Conservation (phyloP, 2,888 invertebrate species). For the Melanotus villosus region DNA sequence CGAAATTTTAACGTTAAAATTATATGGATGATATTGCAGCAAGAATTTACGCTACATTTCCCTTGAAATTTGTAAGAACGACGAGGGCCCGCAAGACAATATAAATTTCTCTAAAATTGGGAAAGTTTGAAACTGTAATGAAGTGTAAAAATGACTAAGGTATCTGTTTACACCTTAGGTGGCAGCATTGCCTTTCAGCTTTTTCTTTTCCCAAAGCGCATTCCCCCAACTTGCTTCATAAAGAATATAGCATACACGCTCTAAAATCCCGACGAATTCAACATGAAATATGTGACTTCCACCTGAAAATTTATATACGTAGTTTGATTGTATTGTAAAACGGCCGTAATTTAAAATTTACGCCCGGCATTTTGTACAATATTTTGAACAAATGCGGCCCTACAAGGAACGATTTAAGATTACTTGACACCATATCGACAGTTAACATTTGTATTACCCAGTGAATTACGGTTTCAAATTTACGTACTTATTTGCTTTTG, state of each 20-base stretch:
- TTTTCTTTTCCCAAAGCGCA: constrained; percentile 11
- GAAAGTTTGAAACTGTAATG: constrained; percentile 64
- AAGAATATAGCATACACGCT: background rate
- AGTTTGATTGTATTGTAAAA: constrained; percentile 7
- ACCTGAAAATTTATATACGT: background rate
- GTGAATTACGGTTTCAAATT: constrained; percentile 1
- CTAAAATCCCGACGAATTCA: background rate
- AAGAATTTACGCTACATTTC: constrained; percentile 59
- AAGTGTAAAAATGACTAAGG: constrained; percentile 63
- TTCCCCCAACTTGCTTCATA: constrained; percentile 11
- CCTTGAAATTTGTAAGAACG: constrained; percentile 55
- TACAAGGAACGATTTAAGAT: constrained; percentile 2
- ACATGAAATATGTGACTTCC: constrained; percentile 12
- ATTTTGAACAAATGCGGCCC: background rate
- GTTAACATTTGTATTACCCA: background rate
- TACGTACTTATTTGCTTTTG: constrained; percentile 10
- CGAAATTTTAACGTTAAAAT: constrained; percentile 43
- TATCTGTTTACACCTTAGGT: constrained; percentile 58
- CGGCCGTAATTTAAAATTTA: background rate
- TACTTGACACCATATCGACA: background rate
- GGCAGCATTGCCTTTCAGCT: constrained; percentile 30
- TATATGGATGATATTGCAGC: constrained; percentile 37
- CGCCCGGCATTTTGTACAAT: background rate
- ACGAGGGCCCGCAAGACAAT: constrained; percentile 56
- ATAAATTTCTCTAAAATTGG: constrained; percentile 62